A percentile compares a stretch with the other conserved stretches of the same genome.
Evolutionary conservation across 2,113 vertebrate species (phyloP).

Genomic region (Carassius carassius): DNA sequence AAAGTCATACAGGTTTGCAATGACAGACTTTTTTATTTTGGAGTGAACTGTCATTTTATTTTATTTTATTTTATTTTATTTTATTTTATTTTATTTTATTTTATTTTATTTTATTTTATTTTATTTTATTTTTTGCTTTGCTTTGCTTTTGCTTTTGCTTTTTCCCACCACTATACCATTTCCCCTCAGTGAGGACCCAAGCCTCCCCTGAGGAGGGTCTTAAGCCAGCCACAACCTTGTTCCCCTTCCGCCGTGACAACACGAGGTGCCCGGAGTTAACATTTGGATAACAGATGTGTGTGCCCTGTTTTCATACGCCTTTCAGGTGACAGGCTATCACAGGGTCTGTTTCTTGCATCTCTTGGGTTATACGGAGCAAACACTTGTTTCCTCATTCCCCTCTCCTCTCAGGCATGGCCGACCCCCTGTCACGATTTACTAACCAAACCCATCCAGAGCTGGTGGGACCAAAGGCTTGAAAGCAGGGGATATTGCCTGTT

Average conservation of each 20-base stretch:
- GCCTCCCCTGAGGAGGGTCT: background rate
- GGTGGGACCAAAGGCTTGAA: conserved; percentile 66
- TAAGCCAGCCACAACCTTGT: background rate
- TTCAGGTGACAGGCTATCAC: conserved; percentile 70
- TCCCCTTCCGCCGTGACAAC: conserved; percentile 68
- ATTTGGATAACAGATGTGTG: conserved; percentile 80
- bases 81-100: too few species aligned
- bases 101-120: too few species aligned
- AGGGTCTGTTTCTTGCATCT: conserved; percentile 67
- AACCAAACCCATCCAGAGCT: conserved; percentile 74
- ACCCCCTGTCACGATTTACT: conserved; percentile 79
- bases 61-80: too few species aligned
- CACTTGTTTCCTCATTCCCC: conserved; percentile 75
- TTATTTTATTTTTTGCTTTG: too few species aligned
- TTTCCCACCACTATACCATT: background rate
- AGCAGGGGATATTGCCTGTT: conserved; percentile 77
- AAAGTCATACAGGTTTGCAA: background rate
- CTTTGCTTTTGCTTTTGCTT: too few species aligned
- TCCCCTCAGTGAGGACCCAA: background rate
- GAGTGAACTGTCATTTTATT: background rate
- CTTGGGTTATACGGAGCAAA: conserved; percentile 70
- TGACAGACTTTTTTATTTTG: background rate
- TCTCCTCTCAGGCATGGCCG: conserved; percentile 78
- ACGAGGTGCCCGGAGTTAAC: conserved; percentile 76
- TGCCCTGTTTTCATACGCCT: conserved; percentile 73